Percentiles rank a stretch among this genome's conserved stretches.
phyloP scores from a whole-genome alignment of 2,888 invertebrate species.

The Lydus trimaculatus region DNA sequence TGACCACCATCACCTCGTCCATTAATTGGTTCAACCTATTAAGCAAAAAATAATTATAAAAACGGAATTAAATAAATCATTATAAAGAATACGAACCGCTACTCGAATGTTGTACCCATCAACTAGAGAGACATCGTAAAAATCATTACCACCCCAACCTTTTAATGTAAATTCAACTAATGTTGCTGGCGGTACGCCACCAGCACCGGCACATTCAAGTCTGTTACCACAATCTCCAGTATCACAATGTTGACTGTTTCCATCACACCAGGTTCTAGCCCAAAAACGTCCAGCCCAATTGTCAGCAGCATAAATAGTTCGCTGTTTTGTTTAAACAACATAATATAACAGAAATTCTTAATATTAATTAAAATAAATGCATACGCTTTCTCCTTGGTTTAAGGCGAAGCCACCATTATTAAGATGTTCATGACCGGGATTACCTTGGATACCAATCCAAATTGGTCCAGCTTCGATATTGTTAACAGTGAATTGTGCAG shows the following conservation, averaged over 20 bases:
- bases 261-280: constrained; percentile 55
- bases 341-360: background rate
- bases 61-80: too few relatives aligned
- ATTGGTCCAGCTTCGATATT: constrained; percentile 42
- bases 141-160: constrained; percentile 53
- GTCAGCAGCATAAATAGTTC: constrained; percentile 37
- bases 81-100: constrained; percentile 23
- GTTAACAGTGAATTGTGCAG: constrained; percentile 38
- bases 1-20: constrained; percentile 47
- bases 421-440: constrained; percentile 43
- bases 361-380: background rate
- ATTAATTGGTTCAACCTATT: constrained; percentile 41
- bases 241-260: constrained; percentile 55
- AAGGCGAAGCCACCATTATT: constrained; percentile 46
- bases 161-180: constrained; percentile 59
- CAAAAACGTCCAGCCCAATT: constrained; percentile 56
- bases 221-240: constrained; percentile 59
- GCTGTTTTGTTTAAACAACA: constrained; percentile 21
- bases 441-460: constrained; percentile 51
- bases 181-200: constrained; percentile 58
- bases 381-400: constrained; percentile 43
- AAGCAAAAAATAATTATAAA: too few relatives aligned
- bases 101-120: constrained; percentile 62
- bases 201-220: constrained; percentile 59
- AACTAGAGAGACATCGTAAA: constrained; percentile 61